Base-by-base conservation (phyloP, 2,888 invertebrate genomes). In the Luffia ferchaultella region DNA sequence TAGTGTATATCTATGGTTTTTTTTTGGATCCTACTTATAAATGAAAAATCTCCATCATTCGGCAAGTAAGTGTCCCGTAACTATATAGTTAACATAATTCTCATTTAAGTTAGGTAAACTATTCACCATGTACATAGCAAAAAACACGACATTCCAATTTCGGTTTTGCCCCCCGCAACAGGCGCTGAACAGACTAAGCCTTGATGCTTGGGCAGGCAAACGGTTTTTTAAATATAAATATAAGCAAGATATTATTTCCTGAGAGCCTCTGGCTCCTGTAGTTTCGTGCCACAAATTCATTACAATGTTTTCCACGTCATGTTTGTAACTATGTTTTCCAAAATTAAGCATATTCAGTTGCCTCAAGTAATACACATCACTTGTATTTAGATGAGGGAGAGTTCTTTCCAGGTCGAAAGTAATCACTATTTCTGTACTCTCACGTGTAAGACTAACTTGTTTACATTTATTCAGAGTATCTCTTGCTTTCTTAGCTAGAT, bases 381-480 rank as follows among this genome's bases (percentile, higher is more conserved):
- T 46, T 40, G 50, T 50, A 42, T 50, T 50, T 42, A 46, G 42
- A 50, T 42, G 40, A 46, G 50, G 50, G 16, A 50, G 50, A 42
- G 50, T 50, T 19, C 46, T 40, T 50, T 50, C 50, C 19, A 50
- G 46, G 45, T 50, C 50, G 42, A 50, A 50, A 50, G 50, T 50
- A 50, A 45, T 45, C 19, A 19, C n/a, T 18, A 50, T 41, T 50
- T 42, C 19, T 20, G 45, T 1, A 16, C 20, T 20, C 20, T 49
- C 2, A 45, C 20, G 15, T 20, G 19, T n/a, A 30, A 30, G 30
- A 30, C 30, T 30, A 30, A 7, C 12, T 30, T 30, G 5, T 30
- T 30, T 30, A 30, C 12, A 30, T 12, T 18, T 20, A n/a, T 15
- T 46, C 16, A 20, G 20, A 16, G 20, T 18, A 15, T 20, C 18